Percentiles rank a stretch among this genome's conserved stretches.
Evolutionary conservation across 1,140 invertebrate genomes (phyloP).

Genomic region (Drosophila bifasciata): DNA sequence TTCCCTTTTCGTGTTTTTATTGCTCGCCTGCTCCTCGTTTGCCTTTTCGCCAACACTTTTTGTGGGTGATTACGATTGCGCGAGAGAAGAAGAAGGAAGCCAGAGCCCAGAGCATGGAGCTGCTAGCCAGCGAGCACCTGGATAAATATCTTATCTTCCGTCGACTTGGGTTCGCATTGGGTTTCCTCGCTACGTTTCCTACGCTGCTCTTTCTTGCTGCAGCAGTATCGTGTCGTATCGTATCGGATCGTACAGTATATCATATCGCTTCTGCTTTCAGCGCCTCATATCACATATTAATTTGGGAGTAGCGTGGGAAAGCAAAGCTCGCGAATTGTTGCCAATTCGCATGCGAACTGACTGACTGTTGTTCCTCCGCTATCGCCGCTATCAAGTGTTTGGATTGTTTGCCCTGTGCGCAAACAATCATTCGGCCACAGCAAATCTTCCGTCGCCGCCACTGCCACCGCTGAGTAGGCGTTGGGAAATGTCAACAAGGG

Average conservation of each 20-base stretch:
- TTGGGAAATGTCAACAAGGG: constrained; percentile 69
- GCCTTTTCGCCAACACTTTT: constrained; percentile 74
- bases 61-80: constrained; percentile 66
- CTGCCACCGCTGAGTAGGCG: constrained; percentile 25
- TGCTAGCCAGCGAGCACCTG: constrained; percentile 54
- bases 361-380: constrained; percentile 36
- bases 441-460: constrained; percentile 37
- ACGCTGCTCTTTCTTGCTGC: neutral
- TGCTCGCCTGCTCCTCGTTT: constrained; percentile 43
- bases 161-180: constrained; percentile 19
- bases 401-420: constrained; percentile 48
- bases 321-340: constrained; percentile 33
- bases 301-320: constrained; percentile 80
- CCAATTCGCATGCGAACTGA: constrained; percentile 36
- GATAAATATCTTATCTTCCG: constrained; percentile 78
- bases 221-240: too few species aligned
- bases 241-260: too few species aligned
- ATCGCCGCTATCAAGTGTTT: constrained; percentile 68
- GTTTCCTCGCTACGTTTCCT: constrained; percentile 33
- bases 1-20: constrained; percentile 62
- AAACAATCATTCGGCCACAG: constrained; percentile 25
- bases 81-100: constrained; percentile 32
- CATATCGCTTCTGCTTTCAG: constrained; percentile 66
- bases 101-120: constrained; percentile 7
- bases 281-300: constrained; percentile 73